phyloP scores from a whole-genome alignment of 1,140 invertebrate species.

The Drosophila sproati region DNA sequence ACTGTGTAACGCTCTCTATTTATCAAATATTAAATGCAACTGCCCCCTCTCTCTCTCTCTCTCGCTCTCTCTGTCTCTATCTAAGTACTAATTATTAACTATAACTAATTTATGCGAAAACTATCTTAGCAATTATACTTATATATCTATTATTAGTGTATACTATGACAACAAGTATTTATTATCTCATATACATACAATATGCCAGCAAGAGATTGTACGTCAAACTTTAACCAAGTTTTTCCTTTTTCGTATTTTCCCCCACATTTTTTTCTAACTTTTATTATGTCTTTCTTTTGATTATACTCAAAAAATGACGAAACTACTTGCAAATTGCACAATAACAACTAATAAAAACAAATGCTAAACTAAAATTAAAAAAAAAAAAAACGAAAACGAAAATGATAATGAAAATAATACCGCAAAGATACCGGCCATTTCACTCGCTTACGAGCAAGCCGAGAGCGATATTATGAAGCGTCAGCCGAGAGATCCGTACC shows the following conservation, averaged over 20 bases:
- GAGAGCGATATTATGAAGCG: constrained; percentile 99
- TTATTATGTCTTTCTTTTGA: constrained; percentile 82
- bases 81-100: constrained; percentile 51
- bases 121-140: constrained; percentile 59
- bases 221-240: constrained; percentile 71
- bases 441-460: constrained; percentile 99
- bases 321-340: constrained; percentile 52
- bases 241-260: constrained; percentile 76
- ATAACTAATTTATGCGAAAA: constrained; percentile 41
- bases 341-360: constrained; percentile 32
- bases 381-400: constrained; percentile 48
- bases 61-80: constrained; percentile 3
- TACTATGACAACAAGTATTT: constrained; percentile 55
- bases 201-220: constrained; percentile 51
- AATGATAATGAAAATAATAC: constrained; percentile 57
- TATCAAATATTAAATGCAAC: constrained; percentile 35
- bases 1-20: constrained; percentile 19
- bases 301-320: constrained; percentile 60
- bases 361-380: constrained; percentile 46
- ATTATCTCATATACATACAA: constrained; percentile 56
- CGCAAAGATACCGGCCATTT: constrained; percentile 98
- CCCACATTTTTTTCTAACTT: constrained; percentile 68
- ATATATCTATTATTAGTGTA: constrained; percentile 26
- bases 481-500: constrained; percentile 97
- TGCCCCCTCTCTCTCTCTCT: constrained; percentile 4